These are phyloP conservation scores for Ceratothoa steindachneri DNA, from an alignment of 2,888 invertebrate species.

Conservation along the genomic window DNA sequence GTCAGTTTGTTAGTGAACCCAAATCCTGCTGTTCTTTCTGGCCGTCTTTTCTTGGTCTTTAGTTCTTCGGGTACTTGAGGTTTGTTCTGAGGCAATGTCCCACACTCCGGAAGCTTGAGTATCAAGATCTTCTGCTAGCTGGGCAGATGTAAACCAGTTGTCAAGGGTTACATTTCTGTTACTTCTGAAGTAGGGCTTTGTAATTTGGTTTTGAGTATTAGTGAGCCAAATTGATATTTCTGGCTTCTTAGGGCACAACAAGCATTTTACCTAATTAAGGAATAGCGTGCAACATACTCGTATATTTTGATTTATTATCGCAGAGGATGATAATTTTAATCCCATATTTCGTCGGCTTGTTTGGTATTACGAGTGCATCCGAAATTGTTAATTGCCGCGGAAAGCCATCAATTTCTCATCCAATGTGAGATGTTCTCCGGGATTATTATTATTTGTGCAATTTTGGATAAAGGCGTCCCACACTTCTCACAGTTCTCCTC, in stretches of 20 bases:
- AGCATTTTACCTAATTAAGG: slow-evolving; percentile 51
- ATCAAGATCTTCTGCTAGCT: not conserved
- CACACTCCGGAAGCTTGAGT: not conserved
- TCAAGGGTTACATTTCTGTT: slow-evolving; percentile 2
- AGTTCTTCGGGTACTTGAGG: not conserved
- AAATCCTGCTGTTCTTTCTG: too few relatives aligned
- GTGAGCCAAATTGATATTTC: too few relatives aligned
- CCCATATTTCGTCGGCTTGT: too few relatives aligned
- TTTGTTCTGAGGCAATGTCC: not conserved
- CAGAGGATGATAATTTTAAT: too few relatives aligned
- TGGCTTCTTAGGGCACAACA: too few relatives aligned
- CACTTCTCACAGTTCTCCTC: not conserved
- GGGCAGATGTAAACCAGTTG: slow-evolving; percentile 15
- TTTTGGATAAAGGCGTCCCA: too few relatives aligned
- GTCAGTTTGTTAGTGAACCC: too few relatives aligned
- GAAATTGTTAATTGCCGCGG: not conserved
- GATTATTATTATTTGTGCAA: too few relatives aligned
- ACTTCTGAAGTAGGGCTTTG: not conserved
- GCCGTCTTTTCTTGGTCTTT: too few relatives aligned
- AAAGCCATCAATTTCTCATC: not conserved
- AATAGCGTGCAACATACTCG: slow-evolving; percentile 51
- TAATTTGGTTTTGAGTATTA: too few relatives aligned
- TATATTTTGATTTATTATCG: slow-evolving; percentile 51
- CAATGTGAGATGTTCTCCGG: too few relatives aligned
- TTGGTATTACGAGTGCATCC: too few relatives aligned